Conservation (phyloP, 2,797 vertebrate species). For the Australoheros facetus region DNA sequence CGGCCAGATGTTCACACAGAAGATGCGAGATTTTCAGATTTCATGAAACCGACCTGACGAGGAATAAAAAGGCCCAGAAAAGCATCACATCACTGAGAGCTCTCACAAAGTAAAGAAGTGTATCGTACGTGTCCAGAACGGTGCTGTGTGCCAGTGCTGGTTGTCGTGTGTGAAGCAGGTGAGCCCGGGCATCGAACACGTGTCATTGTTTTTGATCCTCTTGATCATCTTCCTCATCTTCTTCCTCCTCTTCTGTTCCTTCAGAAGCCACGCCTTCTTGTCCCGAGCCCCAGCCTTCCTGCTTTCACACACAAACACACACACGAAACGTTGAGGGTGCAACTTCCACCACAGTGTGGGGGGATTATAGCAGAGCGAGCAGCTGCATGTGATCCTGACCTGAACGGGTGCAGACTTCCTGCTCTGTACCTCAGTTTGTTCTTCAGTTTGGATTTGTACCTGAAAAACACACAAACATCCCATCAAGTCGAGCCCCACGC, state of each 20-base stretch:
- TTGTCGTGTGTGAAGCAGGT: conserved; percentile 99
- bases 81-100: too few relatives aligned
- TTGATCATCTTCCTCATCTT: conserved; percentile 94
- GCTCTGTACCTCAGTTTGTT: conserved; percentile 86
- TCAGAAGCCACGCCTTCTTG: conserved; percentile 88
- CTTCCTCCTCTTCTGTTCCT: conserved; percentile 93
- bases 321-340: too few relatives aligned
- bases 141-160: conserved; percentile 97
- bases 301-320: neutral
- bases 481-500: neutral
- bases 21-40: too few relatives aligned
- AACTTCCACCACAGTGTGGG: rapidly evolving
- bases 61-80: too few relatives aligned
- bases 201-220: conserved; percentile 93
- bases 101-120: neutral
- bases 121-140: conserved; percentile 89
- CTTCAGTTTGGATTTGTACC: conserved; percentile 89
- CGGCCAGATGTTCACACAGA: too few relatives aligned
- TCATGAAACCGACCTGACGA: too few relatives aligned
- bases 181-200: conserved; percentile 96
- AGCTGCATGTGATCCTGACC: conserved; percentile 71
- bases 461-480: conserved; percentile 65
- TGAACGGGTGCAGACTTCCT: conserved; percentile 87
- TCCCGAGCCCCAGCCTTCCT: conserved; percentile 90
- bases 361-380: rapidly evolving